A percentile compares a stretch with the other conserved stretches of the same genome.
These are phyloP conservation scores for Pyxicephalus adspersus DNA, from an alignment of 2,113 vertebrate species.

Conservation along the genomic window DNA sequence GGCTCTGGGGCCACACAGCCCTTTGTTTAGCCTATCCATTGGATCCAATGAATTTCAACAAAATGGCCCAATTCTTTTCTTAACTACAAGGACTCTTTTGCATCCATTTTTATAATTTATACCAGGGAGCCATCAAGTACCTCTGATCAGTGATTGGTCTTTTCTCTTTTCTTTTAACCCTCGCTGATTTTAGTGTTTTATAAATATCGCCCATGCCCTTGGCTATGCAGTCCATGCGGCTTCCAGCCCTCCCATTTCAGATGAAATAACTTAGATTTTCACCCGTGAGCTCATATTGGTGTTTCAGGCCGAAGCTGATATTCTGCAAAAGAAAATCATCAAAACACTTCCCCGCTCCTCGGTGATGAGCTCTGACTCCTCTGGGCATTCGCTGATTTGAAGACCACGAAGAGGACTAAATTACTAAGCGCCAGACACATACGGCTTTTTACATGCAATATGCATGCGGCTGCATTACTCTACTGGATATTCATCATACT, in stretches of 20 bases:
- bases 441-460: conserved; percentile 10
- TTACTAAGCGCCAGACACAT: background rate
- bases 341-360: background rate
- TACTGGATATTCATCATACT: conserved; percentile 13
- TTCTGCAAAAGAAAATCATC: conserved; percentile 17
- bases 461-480: conserved; percentile 20
- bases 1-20: too few relatives aligned
- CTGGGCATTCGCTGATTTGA: conserved; percentile 15
- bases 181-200: too few relatives aligned
- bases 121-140: too few relatives aligned
- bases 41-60: too few relatives aligned
- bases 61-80: too few relatives aligned
- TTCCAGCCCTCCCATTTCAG: conserved; percentile 5
- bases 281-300: background rate
- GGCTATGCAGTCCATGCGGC: too few relatives aligned
- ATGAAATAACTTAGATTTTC: background rate
- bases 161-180: too few relatives aligned
- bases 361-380: background rate
- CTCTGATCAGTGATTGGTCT: too few relatives aligned
- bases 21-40: too few relatives aligned
- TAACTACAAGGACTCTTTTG: too few relatives aligned
- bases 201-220: too few relatives aligned
- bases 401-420: conserved; percentile 33
- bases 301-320: background rate
- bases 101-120: too few relatives aligned